Base-by-base conservation (phyloP, 2,888 invertebrate genomes). In the Phania funesta region DNA sequence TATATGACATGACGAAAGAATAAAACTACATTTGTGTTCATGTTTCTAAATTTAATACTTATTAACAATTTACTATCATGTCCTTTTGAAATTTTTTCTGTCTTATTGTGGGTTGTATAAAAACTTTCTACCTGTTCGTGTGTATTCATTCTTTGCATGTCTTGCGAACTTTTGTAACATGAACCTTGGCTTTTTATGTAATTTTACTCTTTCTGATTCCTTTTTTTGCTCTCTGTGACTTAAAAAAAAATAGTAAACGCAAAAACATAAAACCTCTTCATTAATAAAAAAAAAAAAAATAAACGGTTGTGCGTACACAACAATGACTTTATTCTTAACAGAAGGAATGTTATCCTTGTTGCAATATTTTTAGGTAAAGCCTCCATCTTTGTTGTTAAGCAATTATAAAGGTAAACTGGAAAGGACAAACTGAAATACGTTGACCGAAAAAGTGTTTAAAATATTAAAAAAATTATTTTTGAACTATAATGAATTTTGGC, bases 191-290 rank as follows among this genome's bases (percentile, higher is more conserved):
- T 78, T 58, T 20, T 26, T 41, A 2, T 64, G n/a, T n/a, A 58
- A 35, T 3, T 48, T 41, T 32, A 18, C 22, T 22, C 44, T 64
- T 54, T 62, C 8, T 3, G 11, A 20, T 73, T 52, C 16, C 20
- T 41, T 24, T 6, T 70, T 44, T 68, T 46, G 24, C 54, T 38
- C 67, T 74, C 62, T 62, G 41, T 52, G 26, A 79, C 79, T 73
- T 67, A 62, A 68, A 67, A 62, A 62, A 74, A 68, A 44, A 65
- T 67, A 73, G 73, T 79, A 73, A 70, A 67, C 46, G 46, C 60
- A 67, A 50, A 52, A 60, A 50, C 71, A 68, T 74, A 68, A 68
- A 73, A 79, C 79, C 67, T 60, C 60, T 74, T 50, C 16, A 52
- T 50, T 68, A 29, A 54, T n/a, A n/a, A n/a, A n/a, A n/a, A n/a